Percentiles rank a stretch among this genome's conserved stretches.
Evolutionary conservation across 2,797 vertebrate species (phyloP).

Genomic region (Yasuhikotakia modesta): DNA sequence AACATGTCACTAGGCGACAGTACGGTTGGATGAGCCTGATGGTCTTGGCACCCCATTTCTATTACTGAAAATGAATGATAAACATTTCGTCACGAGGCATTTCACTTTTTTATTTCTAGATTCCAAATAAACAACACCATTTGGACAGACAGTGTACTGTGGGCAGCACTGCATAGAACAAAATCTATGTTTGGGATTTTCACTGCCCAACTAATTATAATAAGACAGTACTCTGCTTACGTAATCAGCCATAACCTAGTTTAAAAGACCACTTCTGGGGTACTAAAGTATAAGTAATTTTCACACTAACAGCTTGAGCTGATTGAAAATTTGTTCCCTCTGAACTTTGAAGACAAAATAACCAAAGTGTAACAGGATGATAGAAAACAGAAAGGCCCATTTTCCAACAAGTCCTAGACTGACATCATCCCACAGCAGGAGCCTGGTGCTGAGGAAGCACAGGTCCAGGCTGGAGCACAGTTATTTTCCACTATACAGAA

Average conservation of each 20-base stretch:
- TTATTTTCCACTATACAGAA: conserved; percentile 43
- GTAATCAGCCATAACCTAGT: conserved; percentile 31
- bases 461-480: conserved; percentile 33
- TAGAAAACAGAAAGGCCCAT: conserved; percentile 22
- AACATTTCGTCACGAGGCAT: conserved; percentile 16
- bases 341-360: not conserved
- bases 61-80: conserved; percentile 33
- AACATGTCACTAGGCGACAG: conserved; percentile 48
- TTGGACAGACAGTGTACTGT: not conserved
- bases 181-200: conserved; percentile 28
- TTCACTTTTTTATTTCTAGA: conserved; percentile 2
- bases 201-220: conserved; percentile 17
- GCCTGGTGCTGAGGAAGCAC: conserved; percentile 31
- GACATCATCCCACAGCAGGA: conserved; percentile 46
- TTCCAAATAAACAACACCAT: conserved; percentile 14
- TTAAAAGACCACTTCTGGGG: not conserved
- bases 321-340: conserved; percentile 10
- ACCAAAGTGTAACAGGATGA: conserved; percentile 1
- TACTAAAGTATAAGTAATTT: conserved; percentile 9
- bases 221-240: conserved; percentile 27
- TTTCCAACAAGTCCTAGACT: conserved; percentile 10
- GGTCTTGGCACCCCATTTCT: conserved; percentile 38
- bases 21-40: conserved; percentile 39
- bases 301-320: not conserved
- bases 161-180: not conserved